Conservation (phyloP, 2,888 invertebrate species). For the Spisula subtruncata region DNA sequence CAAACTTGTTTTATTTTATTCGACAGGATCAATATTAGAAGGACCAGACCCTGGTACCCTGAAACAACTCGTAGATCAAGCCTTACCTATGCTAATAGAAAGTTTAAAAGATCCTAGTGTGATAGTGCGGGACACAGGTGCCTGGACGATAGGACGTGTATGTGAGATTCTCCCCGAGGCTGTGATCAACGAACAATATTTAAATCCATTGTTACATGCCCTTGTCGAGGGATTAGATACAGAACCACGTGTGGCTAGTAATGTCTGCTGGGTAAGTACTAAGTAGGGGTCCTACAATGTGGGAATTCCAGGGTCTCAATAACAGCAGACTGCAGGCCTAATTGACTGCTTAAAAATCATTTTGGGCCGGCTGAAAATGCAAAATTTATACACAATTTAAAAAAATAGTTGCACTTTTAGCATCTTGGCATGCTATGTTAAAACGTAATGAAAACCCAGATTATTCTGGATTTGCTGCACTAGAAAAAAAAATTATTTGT, state of each 20-base stretch:
- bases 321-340: too few species aligned
- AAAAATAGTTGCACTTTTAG: too few species aligned
- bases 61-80: conserved; percentile 97
- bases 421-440: too few species aligned
- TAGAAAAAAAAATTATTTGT: too few species aligned
- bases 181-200: conserved; percentile 94
- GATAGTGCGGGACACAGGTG: conserved; percentile 98
- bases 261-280: conserved; percentile 96
- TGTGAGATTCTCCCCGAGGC: conserved; percentile 99
- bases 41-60: conserved; percentile 95
- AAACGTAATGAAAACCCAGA: too few species aligned
- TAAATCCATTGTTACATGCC: conserved; percentile 91
- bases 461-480: too few species aligned
- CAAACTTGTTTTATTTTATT: neutral
- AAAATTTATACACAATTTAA: too few species aligned
- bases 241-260: conserved; percentile 97
- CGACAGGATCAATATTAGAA: conserved; percentile 92
- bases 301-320: too few species aligned
- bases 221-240: conserved; percentile 93
- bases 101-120: conserved; percentile 98
- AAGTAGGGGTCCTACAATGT: too few species aligned
- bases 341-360: too few species aligned
- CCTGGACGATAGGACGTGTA: conserved; percentile 99
- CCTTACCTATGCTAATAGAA: conserved; percentile 97
- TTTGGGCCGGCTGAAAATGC: too few species aligned